Evolutionary conservation across 2,113 vertebrate genomes (phyloP), one percentile per base, ranked within the genome.

Genomic region (Microtus pennsylvanicus): DNA sequence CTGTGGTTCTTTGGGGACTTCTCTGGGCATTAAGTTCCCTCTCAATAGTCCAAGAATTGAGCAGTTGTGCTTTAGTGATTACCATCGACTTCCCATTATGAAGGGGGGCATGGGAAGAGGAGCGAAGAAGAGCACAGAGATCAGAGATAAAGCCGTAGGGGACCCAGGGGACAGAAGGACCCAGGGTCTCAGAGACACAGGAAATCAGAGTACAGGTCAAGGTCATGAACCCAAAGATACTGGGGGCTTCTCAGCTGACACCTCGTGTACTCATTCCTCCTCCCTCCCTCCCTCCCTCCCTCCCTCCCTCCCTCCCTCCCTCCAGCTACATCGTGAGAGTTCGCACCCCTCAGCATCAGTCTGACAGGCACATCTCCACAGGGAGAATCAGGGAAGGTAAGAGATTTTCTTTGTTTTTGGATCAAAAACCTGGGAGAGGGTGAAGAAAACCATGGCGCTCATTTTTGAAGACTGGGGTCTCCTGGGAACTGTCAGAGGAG

Each of bases 1-100:
- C 50, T 92, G 96, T 77, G 83, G 58, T 80, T 95, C 97, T 96
- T 95, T 69, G n/a, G 97, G 96, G 97, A 97, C 80, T 69, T 96
- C 95, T 80, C 93, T 96, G 96, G 94, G 97, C 96, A 96, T 97
- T 96, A 97, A 96, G 95, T 96, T 96, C 83, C 96, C 94, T 95
- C 92, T 96, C 93, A 96, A 95, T 77, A 97, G 95, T 91, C 93
- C 17, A 76, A 96, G 94, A 94, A 97, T 88, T 94, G 96, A 96
- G 96, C 87, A 96, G 96, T 70, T 95, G 75, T 93, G 96, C 75
- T 94, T 96, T 97, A 94, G 95, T 94, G 89, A 96, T 97, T 97
- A 96, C 93, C 91, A 97, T 93, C 14, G 58, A 97, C 97, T 96
- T 96, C 93, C 96, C 96, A 93, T 94, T 95, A 89, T 0, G 12